Conservation (phyloP, 2,113 vertebrate species). For the Microtus richardsoni region DNA sequence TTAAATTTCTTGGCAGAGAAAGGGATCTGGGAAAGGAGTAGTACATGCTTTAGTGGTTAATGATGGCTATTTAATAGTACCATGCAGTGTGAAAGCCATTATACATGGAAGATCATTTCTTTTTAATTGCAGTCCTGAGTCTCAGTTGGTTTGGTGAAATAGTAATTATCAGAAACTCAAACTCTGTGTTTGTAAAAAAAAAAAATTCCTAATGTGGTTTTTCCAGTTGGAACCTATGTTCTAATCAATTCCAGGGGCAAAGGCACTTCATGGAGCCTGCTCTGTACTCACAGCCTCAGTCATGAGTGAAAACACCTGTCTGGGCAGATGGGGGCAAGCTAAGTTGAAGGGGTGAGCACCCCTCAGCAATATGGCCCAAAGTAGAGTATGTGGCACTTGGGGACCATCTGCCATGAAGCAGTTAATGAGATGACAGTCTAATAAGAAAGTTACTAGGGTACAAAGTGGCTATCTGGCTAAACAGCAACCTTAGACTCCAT, state of each 20-base stretch:
- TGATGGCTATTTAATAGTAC: conserved; percentile 61
- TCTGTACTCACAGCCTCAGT: background rate
- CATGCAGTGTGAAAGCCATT: conserved; percentile 71
- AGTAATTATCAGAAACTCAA: conserved; percentile 65
- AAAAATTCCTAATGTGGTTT: conserved; percentile 20
- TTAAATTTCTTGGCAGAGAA: conserved; percentile 72
- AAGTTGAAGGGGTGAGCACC: background rate
- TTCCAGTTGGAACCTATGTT: conserved; percentile 27
- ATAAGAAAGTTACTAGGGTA: conserved; percentile 48
- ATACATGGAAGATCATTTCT: conserved; percentile 63
- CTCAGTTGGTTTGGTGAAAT: conserved; percentile 70
- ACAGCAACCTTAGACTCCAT: background rate
- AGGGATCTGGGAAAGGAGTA: conserved; percentile 56
- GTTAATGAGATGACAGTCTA: conserved; percentile 51
- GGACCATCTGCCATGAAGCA: conserved; percentile 49
- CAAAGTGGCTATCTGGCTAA: background rate
- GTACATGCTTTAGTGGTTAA: conserved; percentile 67
- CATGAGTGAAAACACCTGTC: conserved; percentile 55
- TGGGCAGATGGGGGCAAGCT: conserved; percentile 54
- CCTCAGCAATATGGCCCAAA: background rate
- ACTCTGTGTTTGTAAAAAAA: conserved; percentile 69
- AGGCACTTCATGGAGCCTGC: background rate
- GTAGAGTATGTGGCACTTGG: conserved; percentile 30
- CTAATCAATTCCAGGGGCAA: background rate
- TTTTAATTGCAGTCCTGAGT: conserved; percentile 70